Base-by-base conservation (phyloP, 2,797 vertebrate genomes). In the Poecile montanus region DNA sequence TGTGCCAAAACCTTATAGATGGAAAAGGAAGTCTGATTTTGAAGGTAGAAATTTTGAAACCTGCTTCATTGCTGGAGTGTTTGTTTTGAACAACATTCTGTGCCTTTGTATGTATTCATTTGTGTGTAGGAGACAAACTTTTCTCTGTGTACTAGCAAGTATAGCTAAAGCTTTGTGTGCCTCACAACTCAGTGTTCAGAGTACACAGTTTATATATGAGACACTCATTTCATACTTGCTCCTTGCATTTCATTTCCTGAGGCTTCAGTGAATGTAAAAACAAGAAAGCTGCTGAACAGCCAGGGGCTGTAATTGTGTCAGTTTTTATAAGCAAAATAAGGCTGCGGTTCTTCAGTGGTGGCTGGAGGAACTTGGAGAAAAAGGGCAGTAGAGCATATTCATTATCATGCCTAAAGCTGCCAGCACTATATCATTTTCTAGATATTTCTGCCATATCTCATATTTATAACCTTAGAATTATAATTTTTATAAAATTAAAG, bases 241-340 rank as follows among this genome's bases (percentile, higher is more conserved):
- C 27, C 42, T 92, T 76, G 29, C 30, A 70, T 94, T 85, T 92
- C 13, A 61, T 92, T 95, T 94, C 79, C 30, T 44, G 58, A 89
- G 74, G 72, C 62, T 92, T 91, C 87, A 85, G 58, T 67, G 67
- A 93, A 83, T 67, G 62, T 51, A 86, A 89, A 68, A 85, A 30
- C 54, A 90, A 88, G 72, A 91, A 89, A 90, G 76, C 42, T 92
- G 29, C 78, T 80, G 60, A 66, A 84, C n/a, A 88, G 80, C 88
- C 75, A 74, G 47, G 14, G 57, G 62, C 77, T 86, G 81, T 80
- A 91, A 91, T 95, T 70, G 79, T 93, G 75, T 95, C 78, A 93
- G 54, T 36, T 82, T 96, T 89, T 70, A 82, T 70, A 94, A 96
- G 26, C 50, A 89, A 85, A 92, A 44, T 75, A 68, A 61, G 18